These are phyloP conservation scores for Halictus quadricinctus DNA, from an alignment of 2,888 invertebrate genomes.

Conservation along the genomic window DNA sequence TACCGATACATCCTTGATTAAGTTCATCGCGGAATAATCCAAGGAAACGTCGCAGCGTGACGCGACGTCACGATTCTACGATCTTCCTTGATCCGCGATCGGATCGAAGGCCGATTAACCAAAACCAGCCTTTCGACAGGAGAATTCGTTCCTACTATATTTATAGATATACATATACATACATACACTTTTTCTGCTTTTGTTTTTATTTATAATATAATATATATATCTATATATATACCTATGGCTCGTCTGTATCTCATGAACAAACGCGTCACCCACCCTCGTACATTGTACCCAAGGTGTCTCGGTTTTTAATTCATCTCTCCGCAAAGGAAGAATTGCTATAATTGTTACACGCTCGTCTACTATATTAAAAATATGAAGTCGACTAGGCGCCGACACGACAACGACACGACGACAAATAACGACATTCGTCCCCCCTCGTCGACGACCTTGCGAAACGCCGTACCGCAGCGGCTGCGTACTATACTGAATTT, in stretches of 20 bases:
- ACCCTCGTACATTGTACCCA: constrained; percentile 38
- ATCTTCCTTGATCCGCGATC: constrained; percentile 25
- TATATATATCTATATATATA: constrained; percentile 45
- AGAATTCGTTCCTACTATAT: constrained; percentile 64
- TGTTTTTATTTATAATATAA: constrained; percentile 45
- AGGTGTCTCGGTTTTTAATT: constrained; percentile 17
- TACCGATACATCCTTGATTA: constrained; percentile 2
- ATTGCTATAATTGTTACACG: constrained; percentile 36
- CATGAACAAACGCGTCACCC: constrained; percentile 45
- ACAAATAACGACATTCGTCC: constrained; percentile 28
- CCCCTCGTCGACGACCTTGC: not conserved
- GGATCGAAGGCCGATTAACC: constrained; percentile 25
- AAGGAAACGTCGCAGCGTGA: constrained; percentile 1
- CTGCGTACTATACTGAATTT: not conserved
- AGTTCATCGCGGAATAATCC: not conserved
- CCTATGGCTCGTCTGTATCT: constrained; percentile 47
- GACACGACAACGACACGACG: constrained; percentile 49
- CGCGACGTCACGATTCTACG: constrained; percentile 3
- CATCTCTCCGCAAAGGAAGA: constrained; percentile 17
- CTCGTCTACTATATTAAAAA: constrained; percentile 51
- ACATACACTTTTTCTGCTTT: constrained; percentile 43
- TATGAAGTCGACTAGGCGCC: constrained; percentile 56
- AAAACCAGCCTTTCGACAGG: constrained; percentile 31
- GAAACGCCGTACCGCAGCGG: not conserved
- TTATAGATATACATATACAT: constrained; percentile 64